Evolutionary conservation across 2,888 invertebrate species (phyloP), one percentile per base, ranked within the genome.

Genomic region (Deladenus siricidicola): DNA sequence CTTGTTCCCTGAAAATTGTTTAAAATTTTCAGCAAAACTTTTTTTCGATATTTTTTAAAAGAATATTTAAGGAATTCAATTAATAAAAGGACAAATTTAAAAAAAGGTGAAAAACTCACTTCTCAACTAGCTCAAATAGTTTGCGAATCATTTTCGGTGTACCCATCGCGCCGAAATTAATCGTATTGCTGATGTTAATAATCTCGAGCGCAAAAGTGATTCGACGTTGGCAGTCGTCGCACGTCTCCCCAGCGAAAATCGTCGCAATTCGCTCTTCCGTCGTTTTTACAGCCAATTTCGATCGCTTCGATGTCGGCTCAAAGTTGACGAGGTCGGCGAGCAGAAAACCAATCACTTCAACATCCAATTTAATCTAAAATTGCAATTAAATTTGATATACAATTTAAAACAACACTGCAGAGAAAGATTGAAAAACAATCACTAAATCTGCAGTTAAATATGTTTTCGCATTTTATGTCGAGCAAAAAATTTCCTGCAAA

Each of bases 71-170:
- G n/a, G n/a, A n/a, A n/a, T n/a, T n/a, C n/a, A n/a, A n/a, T n/a
- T n/a, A n/a, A n/a, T n/a, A n/a, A n/a, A n/a, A n/a, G n/a, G n/a
- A n/a, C n/a, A n/a, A n/a, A n/a, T n/a, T n/a, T n/a, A n/a, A n/a
- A n/a, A n/a, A n/a, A n/a, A n/a, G n/a, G n/a, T 48, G 17, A 48
- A 10, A 14, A 14, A 48, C 67, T 30, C 28, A 72, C 70, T 64
- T 63, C 55, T 71, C 71, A n/a, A 73, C 61, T 26, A 73, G 23
- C 3, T 58, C 63, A 50, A 74, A 73, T 1, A 73, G 60, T 8
- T 56, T 42, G 0, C 56, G 50, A 30, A 74, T 60, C 8, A 73
- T 42, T n/a, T 64, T 63, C 2, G 63, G 53, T 29, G 62, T 64
- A 3, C 65, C 63, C 3, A 57, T 58, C 28, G 8, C 26, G n/a